phyloP scores from a whole-genome alignment of 2,797 vertebrate genomes.

The Astyanax mexicanus region DNA sequence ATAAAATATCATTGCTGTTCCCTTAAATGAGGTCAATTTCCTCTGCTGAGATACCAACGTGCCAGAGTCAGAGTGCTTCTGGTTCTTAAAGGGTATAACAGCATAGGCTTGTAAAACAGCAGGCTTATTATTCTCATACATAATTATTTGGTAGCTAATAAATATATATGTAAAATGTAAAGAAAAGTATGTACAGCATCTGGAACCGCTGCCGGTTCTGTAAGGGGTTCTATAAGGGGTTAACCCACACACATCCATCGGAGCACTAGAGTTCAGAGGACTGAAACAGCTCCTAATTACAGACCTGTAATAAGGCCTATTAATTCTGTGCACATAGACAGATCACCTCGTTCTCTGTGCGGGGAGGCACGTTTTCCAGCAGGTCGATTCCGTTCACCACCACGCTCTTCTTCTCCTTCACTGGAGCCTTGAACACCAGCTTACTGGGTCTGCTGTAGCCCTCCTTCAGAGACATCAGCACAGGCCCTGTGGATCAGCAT shows the following conservation, averaged over 20 bases:
- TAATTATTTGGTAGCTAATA: too few species aligned
- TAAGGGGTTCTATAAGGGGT: too few species aligned
- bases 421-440: conserved; percentile 91
- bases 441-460: conserved; percentile 89
- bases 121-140: too few species aligned
- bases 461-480: conserved; percentile 95
- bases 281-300: not conserved
- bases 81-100: too few species aligned
- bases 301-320: not conserved
- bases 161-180: too few species aligned
- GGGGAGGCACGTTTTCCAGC: conserved; percentile 94
- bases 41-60: too few species aligned
- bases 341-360: conserved; percentile 94
- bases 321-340: not conserved
- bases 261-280: not conserved
- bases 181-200: too few species aligned
- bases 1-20: too few species aligned
- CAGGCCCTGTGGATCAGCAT: conserved; percentile 82
- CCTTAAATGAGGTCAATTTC: too few species aligned
- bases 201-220: too few species aligned
- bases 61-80: too few species aligned
- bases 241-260: not conserved
- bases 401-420: conserved; percentile 90
- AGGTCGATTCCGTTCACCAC: conserved; percentile 98
- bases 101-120: too few species aligned